These are phyloP conservation scores for Ctenomys sociabilis DNA, from an alignment of 2,113 vertebrate genomes.

Conservation along the genomic window DNA sequence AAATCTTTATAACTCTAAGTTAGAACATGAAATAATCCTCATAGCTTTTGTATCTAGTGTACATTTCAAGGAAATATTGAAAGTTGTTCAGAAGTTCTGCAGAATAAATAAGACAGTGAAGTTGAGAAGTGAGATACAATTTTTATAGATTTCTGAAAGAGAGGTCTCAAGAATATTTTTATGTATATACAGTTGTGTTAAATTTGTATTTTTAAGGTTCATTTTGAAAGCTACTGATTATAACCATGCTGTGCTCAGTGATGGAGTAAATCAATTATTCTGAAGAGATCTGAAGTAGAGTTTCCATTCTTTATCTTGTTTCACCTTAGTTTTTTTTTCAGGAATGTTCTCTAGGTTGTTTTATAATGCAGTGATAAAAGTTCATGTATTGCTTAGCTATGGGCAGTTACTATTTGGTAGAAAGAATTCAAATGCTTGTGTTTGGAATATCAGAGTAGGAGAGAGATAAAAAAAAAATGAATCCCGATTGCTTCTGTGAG, in stretches of 20 bases:
- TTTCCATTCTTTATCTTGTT: neutral
- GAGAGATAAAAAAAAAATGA: neutral
- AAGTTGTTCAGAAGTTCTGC: neutral
- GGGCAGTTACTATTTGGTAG: neutral
- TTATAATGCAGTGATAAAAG: neutral
- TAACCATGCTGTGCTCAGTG: neutral
- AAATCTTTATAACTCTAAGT: neutral
- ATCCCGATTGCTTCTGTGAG: neutral
- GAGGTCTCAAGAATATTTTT: neutral
- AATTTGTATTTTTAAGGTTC: neutral
- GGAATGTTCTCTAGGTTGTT: neutral
- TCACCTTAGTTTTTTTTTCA: neutral
- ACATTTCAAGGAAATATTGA: neutral
- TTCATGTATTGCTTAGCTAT: neutral
- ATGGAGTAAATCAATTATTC: neutral
- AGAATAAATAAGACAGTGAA: neutral
- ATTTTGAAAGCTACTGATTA: neutral
- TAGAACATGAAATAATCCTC: neutral
- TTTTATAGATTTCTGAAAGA: neutral
- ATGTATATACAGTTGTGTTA: neutral
- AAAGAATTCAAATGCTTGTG: conserved; percentile 1
- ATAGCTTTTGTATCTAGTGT: neutral
- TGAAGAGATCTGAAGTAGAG: neutral
- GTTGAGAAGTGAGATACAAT: neutral
- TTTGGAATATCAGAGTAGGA: conserved; percentile 15